Base-by-base conservation (phyloP, 1,140 invertebrate species). In the Bombus breviceps region DNA sequence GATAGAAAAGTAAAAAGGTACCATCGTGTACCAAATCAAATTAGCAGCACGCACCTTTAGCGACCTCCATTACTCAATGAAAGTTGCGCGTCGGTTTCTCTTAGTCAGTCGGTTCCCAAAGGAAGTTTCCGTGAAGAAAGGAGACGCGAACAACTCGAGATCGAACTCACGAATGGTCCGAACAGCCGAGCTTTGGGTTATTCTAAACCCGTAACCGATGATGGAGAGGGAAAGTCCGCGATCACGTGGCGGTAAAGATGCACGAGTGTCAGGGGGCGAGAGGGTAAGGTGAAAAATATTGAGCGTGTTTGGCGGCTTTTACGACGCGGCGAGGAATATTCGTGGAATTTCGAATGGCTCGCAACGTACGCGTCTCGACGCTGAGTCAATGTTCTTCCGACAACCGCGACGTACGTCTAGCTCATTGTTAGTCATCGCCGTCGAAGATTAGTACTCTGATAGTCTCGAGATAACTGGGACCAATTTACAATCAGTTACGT, bases 11-110 rank as follows among this genome's bases (percentile, higher is more conserved):
- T 53, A 64, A 53, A 32, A 22, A 25, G 6, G 43, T 4, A 25
- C 3, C 34, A 83, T 77, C n/a, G 57, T 9, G n/a, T 9, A 37
- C 9, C 66, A 15, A 64, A 43, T 71, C 18, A 39, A 47, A 47
- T 84, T 72, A 43, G 25, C 59, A 32, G 12, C 68, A 85, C 84
- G 92, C 78, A 94, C 93, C 93, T 92, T 94, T 94, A 32, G 88
- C 94, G 18, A 94, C 81, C 81, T 94, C 94, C 94, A 94, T 94
- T 32, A 77, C 87, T 22, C 77, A 53, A 10, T 8, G 34, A 37
- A 39, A 64, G 41, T 83, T 69, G 59, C 41, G 57, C 25, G n/a
- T 43, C 13, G 68, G 47, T 75, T 62, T 41, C 62, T 25, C 62
- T 59, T 69, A 13, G 10, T n/a, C 41, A 18, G 8, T 25, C 0